Percentiles rank a stretch among this genome's conserved stretches.
Evolutionary conservation across 1,140 invertebrate species (phyloP).

Genomic region (Trichonephila inaurata): DNA sequence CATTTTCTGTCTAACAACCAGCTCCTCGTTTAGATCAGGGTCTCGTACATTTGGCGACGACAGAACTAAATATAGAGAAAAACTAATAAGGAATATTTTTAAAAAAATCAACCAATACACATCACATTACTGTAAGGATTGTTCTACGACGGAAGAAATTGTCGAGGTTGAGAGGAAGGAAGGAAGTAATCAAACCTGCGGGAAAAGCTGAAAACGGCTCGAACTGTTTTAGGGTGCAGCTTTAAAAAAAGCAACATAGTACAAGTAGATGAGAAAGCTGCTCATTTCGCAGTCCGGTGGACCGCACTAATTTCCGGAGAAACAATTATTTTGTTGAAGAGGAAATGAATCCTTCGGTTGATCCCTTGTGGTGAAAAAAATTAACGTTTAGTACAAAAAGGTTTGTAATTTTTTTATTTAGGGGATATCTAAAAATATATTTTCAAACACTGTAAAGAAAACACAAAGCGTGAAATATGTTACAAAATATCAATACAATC

Average conservation of each 20-base stretch:
- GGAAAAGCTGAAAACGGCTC: not conserved
- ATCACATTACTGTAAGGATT: not conserved
- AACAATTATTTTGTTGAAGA: not conserved
- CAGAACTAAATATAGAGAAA: no score
- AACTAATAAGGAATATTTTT: no score
- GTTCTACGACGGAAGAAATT: not conserved
- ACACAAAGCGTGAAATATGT: no score
- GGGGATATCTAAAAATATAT: not conserved
- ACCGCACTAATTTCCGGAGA: conserved; percentile 44
- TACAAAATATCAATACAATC: no score
- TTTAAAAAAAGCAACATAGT: not conserved
- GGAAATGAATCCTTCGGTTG: not conserved
- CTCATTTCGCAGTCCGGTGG: conserved; percentile 1
- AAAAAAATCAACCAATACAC: not conserved
- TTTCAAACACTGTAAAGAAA: not conserved
- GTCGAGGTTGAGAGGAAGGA: not conserved
- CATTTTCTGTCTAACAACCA: no score
- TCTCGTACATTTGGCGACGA: no score
- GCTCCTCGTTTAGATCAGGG: no score
- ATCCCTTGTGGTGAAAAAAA: not conserved
- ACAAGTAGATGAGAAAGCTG: not conserved
- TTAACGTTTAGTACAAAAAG: not conserved
- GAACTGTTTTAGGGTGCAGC: not conserved
- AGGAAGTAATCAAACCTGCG: not conserved
- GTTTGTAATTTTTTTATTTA: not conserved